Evolutionary conservation across 2,797 vertebrate genomes (phyloP), one percentile per base, ranked within the genome.

Genomic region (Pangasius macronema): DNA sequence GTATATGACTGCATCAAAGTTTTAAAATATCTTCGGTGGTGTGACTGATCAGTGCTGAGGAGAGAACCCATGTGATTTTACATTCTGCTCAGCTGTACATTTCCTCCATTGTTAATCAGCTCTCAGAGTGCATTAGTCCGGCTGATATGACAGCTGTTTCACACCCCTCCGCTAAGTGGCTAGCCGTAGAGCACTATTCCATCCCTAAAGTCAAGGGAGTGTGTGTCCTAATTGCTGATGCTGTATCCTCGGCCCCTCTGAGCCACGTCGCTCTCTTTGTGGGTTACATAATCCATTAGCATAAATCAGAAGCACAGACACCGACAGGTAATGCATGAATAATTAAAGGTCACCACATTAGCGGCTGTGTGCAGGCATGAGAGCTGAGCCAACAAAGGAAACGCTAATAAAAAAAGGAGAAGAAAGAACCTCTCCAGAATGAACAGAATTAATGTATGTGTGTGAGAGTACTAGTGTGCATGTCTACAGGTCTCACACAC

Each of bases 311-410:
- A 89, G 93, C 90, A 59, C 91, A 92, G 90, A 94, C 93, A 93
- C 92, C 93, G 95, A 94, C 94, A 95, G 94, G 94, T 95, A 94
- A 94, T 91, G 94, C 94, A 96, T 96, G 95, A 96, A 96, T 96
- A 95, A 95, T 95, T 95, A 95, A 96, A 95, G 94, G 93, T 92
- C 90, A 92, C 91, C 93, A 92, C 95, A 96, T 95, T 95, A 95
- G 92, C 91, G 92, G 93, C 93, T 90, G 91, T 91, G 93, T 90
- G 90, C 92, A 91, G 91, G 92, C 89, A 91, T 88, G 92, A 92
- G 92, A 92, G 91, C 87, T 75, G 70, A 39, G 88, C 91, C 51
- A 89, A 86, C 92, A 75, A 94, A 93, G 27, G 94, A 94, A 94
- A 93, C 89, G 86, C 88, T 57, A 2, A 89, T 85, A 84, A 89